Conservation (phyloP, 2,888 invertebrate species). For the Ochropleura leucogaster region DNA sequence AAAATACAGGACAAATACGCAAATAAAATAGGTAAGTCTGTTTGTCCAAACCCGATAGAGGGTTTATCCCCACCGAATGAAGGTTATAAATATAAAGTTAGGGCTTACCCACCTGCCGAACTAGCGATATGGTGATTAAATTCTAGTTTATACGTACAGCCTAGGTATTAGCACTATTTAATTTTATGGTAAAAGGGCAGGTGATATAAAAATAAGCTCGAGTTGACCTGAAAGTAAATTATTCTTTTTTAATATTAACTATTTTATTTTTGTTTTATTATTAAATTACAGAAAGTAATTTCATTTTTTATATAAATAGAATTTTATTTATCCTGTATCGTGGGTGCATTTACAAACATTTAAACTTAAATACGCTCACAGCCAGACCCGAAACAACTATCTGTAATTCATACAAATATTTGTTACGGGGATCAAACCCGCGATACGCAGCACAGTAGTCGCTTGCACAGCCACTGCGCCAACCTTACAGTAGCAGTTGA, state of each 20-base stretch:
- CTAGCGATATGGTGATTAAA: constrained; percentile 40
- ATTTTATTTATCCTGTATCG: no score
- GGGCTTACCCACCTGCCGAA: constrained; percentile 22
- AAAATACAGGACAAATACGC: constrained; percentile 5
- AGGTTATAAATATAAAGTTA: constrained; percentile 35
- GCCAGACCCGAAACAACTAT: no score
- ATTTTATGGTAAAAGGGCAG: background rate
- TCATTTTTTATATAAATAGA: no score
- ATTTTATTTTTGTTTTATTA: background rate
- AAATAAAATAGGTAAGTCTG: constrained; percentile 2
- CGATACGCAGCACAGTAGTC: no score
- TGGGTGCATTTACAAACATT: no score
- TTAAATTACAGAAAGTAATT: background rate
- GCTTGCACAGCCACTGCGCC: no score
- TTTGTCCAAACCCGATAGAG: constrained; percentile 6
- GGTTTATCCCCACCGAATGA: constrained; percentile 29
- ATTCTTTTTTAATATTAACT: no score
- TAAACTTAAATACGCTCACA: no score
- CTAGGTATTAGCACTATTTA: background rate
- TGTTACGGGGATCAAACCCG: no score
- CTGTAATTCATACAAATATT: no score
- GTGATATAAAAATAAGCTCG: background rate
- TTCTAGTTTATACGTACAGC: constrained; percentile 20
- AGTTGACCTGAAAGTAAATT: constrained; percentile 13
- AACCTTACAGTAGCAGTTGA: background rate